Conservation (phyloP, 2,888 invertebrate species). For the Sepioteuthis lessoniana region DNA sequence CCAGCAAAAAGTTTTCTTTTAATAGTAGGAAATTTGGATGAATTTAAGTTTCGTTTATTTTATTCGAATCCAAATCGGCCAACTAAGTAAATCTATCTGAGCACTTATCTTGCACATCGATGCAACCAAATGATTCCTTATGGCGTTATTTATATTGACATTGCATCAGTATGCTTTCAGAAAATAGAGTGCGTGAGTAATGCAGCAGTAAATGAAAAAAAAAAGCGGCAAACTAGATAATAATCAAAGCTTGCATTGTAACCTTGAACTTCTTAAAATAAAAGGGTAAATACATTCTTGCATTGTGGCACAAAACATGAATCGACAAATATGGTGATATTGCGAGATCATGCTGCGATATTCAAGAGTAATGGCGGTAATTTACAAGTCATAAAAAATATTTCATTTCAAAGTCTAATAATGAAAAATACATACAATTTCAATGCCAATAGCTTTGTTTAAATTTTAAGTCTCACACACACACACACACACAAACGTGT, state of each 20-base stretch:
- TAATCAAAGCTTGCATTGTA: not conserved
- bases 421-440: not conserved
- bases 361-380: not conserved
- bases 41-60: not conserved
- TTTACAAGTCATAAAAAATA: not conserved
- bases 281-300: not conserved
- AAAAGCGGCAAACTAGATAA: not conserved
- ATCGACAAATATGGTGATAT: not conserved
- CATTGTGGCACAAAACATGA: not conserved
- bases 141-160: slow-evolving; percentile 20
- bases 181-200: not conserved
- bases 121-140: not conserved
- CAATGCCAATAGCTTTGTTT: not conserved
- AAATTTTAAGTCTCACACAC: too few species aligned
- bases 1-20: not conserved
- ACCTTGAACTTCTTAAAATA: not conserved
- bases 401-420: not conserved
- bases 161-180: not conserved
- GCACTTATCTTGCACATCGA: not conserved
- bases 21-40: not conserved
- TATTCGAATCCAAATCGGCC: not conserved
- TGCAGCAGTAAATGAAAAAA: not conserved
- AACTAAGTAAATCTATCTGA: not conserved
- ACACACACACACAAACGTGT: too few species aligned
- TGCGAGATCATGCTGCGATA: not conserved